These are phyloP conservation scores for Microcaecilia unicolor DNA, from an alignment of 2,797 vertebrate genomes.

Conservation along the genomic window DNA sequence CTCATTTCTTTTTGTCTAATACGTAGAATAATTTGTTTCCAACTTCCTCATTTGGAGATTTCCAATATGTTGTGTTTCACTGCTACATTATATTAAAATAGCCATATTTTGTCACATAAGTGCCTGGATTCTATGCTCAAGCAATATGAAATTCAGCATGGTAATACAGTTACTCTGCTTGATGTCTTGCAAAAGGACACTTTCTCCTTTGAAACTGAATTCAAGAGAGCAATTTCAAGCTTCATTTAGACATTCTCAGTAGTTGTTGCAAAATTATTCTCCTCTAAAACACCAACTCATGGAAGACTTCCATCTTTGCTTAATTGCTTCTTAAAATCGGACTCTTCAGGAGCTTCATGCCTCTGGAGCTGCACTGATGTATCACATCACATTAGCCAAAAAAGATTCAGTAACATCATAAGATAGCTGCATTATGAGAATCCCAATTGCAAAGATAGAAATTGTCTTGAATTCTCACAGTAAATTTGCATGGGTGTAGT, in stretches of 20 bases:
- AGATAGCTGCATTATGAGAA: too few relatives aligned
- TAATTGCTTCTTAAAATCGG: background rate
- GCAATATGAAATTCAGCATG: conserved; percentile 3
- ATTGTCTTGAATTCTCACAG: too few relatives aligned
- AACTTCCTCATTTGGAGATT: background rate
- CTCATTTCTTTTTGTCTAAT: background rate
- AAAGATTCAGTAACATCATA: too few relatives aligned
- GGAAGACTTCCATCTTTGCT: too few relatives aligned
- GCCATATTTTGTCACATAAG: background rate
- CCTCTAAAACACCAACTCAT: background rate
- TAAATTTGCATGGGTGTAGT: too few relatives aligned
- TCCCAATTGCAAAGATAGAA: too few relatives aligned
- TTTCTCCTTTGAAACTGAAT: background rate
- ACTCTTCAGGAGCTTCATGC: too few relatives aligned
- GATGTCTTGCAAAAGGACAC: background rate
- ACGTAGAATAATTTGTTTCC: background rate
- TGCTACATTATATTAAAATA: background rate
- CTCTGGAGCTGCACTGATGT: too few relatives aligned
- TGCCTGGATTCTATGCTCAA: background rate
- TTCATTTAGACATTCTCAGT: conserved; percentile 3
- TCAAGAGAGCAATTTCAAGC: background rate
- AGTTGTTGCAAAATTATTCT: background rate
- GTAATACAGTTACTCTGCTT: background rate
- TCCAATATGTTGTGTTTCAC: background rate
- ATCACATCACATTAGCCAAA: too few relatives aligned